Percentiles rank a stretch among this genome's conserved stretches.
These are phyloP conservation scores for Epiblema foenella DNA, from an alignment of 2,888 invertebrate genomes.

Conservation along the genomic window DNA sequence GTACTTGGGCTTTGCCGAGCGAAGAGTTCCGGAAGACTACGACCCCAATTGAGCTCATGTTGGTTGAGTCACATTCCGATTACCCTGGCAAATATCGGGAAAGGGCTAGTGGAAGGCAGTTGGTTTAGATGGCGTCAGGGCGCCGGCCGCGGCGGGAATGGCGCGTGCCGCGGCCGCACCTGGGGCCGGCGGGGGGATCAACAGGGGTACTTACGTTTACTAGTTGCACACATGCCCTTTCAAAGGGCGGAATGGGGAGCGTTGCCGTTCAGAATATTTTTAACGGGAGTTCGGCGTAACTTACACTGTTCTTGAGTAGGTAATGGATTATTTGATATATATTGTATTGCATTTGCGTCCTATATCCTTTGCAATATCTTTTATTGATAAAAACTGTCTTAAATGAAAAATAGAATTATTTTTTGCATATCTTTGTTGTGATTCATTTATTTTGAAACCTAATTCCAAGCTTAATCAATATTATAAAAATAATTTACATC, in stretches of 20 bases:
- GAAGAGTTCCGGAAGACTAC: conserved; percentile 86
- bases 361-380: neutral
- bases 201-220: conserved; percentile 84
- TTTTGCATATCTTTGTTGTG: neutral
- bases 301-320: neutral
- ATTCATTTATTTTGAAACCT: neutral
- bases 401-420: too few species aligned
- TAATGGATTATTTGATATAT: neutral
- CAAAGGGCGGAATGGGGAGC: conserved; percentile 76
- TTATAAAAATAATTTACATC: neutral
- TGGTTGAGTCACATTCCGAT: conserved; percentile 72
- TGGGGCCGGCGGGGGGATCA: conserved; percentile 82
- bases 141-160: conserved; percentile 81
- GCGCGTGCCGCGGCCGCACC: conserved; percentile 83
- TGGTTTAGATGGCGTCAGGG: conserved; percentile 76
- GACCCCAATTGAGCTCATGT: conserved; percentile 85
- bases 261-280: conserved; percentile 53
- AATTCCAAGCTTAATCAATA: neutral
- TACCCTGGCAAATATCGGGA: conserved; percentile 63
- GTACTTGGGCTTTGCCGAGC: conserved; percentile 86
- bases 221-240: conserved; percentile 84
- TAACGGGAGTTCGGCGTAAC: neutral
- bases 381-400: neutral
- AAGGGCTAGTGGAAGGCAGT: conserved; percentile 51
- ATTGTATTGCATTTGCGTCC: too few species aligned